A percentile compares a stretch with the other conserved stretches of the same genome.
Conservation (phyloP, 2,797 vertebrate genomes). For the Neostethus bicornis region DNA sequence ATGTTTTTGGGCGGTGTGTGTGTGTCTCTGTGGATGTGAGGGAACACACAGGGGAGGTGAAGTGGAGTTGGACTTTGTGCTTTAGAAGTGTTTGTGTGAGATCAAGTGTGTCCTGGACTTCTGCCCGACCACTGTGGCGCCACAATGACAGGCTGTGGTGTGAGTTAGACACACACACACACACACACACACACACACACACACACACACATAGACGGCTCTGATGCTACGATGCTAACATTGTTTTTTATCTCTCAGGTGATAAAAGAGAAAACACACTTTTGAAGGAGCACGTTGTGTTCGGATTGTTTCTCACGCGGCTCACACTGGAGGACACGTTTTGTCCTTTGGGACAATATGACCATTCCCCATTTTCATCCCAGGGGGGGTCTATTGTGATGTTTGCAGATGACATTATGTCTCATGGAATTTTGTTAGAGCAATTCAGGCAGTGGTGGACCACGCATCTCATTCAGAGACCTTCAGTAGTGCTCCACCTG, state of each 20-base stretch:
- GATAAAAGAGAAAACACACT: background rate
- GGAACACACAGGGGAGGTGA: slow-evolving; percentile 1
- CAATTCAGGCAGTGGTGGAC: too few relatives aligned
- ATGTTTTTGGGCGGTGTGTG: background rate
- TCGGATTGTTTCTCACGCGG: slow-evolving; percentile 22
- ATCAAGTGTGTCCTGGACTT: slow-evolving; percentile 50
- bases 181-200: slow-evolving; percentile 3
- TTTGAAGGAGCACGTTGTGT: background rate
- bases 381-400: too few relatives aligned
- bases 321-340: slow-evolving; percentile 13
- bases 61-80: slow-evolving; percentile 39
- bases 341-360: slow-evolving; percentile 29
- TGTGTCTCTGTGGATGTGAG: background rate
- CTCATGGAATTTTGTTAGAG: too few relatives aligned
- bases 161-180: slow-evolving; percentile 36
- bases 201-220: background rate
- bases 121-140: slow-evolving; percentile 56
- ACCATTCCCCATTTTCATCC: too few relatives aligned
- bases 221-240: background rate
- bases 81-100: slow-evolving; percentile 31
- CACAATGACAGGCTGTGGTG: slow-evolving; percentile 53
- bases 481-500: too few relatives aligned
- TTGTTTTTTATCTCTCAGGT: slow-evolving; percentile 5
- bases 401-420: too few relatives aligned
- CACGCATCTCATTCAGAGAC: too few relatives aligned